phyloP scores from a whole-genome alignment of 2,888 invertebrate genomes.

The Chouioia cunea region DNA sequence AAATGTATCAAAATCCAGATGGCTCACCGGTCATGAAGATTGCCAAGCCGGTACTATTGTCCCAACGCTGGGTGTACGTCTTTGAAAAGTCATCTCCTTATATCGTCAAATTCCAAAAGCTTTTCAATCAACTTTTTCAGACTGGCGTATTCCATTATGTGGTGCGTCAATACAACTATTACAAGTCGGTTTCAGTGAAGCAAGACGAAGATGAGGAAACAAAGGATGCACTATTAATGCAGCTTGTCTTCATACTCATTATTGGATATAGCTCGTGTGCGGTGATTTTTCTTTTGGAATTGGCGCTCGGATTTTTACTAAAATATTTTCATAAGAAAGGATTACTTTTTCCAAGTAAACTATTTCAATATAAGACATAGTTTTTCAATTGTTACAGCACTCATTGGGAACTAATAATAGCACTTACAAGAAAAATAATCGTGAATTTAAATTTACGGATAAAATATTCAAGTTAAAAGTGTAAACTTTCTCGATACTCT shows the following conservation, averaged over 20 bases:
- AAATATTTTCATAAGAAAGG: too few relatives aligned
- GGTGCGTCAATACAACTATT: not conserved
- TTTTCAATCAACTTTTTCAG: not conserved
- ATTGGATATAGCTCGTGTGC: not conserved
- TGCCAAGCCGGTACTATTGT: not conserved
- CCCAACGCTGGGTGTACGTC: not conserved
- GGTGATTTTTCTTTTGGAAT: too few relatives aligned
- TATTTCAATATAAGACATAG: too few relatives aligned
- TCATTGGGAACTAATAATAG: too few relatives aligned
- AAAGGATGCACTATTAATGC: not conserved
- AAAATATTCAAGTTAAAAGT: too few relatives aligned
- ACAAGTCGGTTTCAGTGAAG: not conserved
- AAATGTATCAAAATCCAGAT: not conserved
- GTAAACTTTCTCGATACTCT: too few relatives aligned
- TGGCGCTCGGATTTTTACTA: too few relatives aligned
- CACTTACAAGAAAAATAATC: too few relatives aligned
- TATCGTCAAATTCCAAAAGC: not conserved
- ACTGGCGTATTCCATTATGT: not conserved
- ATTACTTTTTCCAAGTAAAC: too few relatives aligned
- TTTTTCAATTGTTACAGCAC: too few relatives aligned
- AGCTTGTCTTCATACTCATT: not conserved
- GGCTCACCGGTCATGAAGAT: not conserved
- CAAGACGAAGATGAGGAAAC: not conserved
- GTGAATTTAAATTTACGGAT: too few relatives aligned
- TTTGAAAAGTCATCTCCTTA: conserved; percentile 1